These are phyloP conservation scores for Papilio dardanus DNA, from an alignment of 1,140 invertebrate species.

Conservation along the genomic window DNA sequence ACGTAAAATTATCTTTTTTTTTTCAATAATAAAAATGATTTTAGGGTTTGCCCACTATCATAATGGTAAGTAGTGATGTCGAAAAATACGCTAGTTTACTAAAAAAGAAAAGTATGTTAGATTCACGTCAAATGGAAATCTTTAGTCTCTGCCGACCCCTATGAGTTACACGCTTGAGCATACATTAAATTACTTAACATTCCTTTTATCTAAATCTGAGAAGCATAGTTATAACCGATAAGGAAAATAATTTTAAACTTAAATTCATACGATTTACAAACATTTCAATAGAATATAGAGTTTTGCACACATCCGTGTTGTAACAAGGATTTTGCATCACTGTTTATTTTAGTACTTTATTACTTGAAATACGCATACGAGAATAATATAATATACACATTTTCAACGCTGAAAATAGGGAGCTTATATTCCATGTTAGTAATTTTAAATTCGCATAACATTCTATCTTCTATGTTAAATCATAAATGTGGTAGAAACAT, in stretches of 20 bases:
- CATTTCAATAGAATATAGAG: neutral
- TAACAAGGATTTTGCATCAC: constrained; percentile 17
- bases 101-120: no score
- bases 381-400: neutral
- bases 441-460: neutral
- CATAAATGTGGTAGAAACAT: neutral
- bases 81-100: no score
- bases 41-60: neutral
- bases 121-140: no score
- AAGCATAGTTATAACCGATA: no score
- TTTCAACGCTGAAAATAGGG: neutral
- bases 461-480: neutral
- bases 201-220: no score
- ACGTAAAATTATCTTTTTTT: neutral
- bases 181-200: no score
- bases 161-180: no score
- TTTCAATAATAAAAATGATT: neutral
- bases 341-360: neutral
- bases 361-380: neutral
- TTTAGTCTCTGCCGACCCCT: no score
- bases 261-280: neutral
- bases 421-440: neutral
- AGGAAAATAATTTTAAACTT: neutral
- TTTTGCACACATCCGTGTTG: neutral
- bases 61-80: no score